Evolutionary conservation across 2,888 invertebrate genomes (phyloP), one percentile per base, ranked within the genome.

Genomic region (Pomacea canaliculata): DNA sequence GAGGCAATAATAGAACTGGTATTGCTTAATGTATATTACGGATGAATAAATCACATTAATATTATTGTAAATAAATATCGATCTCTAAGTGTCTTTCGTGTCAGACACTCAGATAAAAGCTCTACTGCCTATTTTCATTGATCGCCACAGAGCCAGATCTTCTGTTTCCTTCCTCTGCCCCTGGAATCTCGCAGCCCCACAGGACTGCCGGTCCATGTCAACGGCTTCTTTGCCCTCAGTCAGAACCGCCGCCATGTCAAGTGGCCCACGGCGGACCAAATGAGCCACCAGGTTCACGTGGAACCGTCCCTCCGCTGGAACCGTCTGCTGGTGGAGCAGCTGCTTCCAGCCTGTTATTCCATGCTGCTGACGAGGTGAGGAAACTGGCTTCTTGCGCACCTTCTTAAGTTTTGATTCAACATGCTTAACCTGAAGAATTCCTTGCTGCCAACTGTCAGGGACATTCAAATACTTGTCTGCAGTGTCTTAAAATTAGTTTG

Each of bases 141-240:
- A 37, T 37, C 37, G 3, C 37, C 5, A 37, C 37, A 37, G 49
- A 88, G 89, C 16, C 88, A 89, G 62, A 81, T 88, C 7, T 89
- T 87, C 78, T 89, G 89, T 73, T 88, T 89, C 76, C 80, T 90
- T 23, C 90, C 90, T 18, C 83, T 90, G 27, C 88, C 89, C 3
- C 68, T 82, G 62, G 86, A 86, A 72, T 77, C 80, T 10, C 77
- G 83, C 63, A 83, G 82, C 65, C 79, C 83, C 19, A 88, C 89
- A 5, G 89, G 89, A 10, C 82, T 89, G 18, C 89, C 89, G 0
- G 83, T 89, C 10, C 89, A 89, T 78, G 84, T 89, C 16, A 89
- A 89, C 78, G 89, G 88, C 12, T 88, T 83, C 78, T 89, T 89
- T 80, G 85, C 88, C 10, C 77, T 89, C 16, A 87, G 85, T 66